phyloP scores from a whole-genome alignment of 2,113 vertebrate species.

The Ivindomyrus marchei region DNA sequence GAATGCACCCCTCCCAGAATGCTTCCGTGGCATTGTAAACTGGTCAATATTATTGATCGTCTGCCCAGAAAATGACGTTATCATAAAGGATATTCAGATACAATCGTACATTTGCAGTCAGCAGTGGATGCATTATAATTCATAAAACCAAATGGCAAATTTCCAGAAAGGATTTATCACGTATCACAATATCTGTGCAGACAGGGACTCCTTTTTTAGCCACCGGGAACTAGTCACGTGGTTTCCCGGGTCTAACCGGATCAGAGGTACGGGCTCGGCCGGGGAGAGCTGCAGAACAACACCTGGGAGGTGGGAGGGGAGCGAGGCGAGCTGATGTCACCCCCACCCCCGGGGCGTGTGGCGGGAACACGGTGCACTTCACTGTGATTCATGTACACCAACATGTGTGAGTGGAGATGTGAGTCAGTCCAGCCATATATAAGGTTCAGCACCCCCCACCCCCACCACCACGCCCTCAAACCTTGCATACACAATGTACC shows the following conservation, averaged over 20 bases:
- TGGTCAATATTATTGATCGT: neutral
- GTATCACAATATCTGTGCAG: neutral
- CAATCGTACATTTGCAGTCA: neutral
- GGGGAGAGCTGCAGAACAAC: neutral
- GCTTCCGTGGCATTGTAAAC: neutral
- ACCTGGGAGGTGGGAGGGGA: constrained; percentile 2
- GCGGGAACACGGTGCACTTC: constrained; percentile 11
- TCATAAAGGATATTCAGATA: neutral
- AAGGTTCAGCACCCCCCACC: neutral
- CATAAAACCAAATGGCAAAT: neutral
- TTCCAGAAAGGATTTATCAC: neutral
- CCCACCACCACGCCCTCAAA: neutral
- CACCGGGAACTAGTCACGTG: neutral
- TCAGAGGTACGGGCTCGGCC: neutral
- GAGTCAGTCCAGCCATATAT: neutral
- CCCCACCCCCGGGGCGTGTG: neutral
- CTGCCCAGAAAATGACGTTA: neutral
- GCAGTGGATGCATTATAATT: neutral
- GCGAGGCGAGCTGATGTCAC: neutral
- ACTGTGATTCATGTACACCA: constrained; percentile 12
- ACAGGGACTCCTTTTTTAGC: neutral
- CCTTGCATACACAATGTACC: neutral
- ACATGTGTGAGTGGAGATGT: constrained; percentile 1
- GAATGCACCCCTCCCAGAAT: neutral
- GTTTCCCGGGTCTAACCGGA: constrained; percentile 2